These are phyloP conservation scores for Plectropomus leopardus DNA, from an alignment of 2,113 vertebrate genomes.

Conservation along the genomic window DNA sequence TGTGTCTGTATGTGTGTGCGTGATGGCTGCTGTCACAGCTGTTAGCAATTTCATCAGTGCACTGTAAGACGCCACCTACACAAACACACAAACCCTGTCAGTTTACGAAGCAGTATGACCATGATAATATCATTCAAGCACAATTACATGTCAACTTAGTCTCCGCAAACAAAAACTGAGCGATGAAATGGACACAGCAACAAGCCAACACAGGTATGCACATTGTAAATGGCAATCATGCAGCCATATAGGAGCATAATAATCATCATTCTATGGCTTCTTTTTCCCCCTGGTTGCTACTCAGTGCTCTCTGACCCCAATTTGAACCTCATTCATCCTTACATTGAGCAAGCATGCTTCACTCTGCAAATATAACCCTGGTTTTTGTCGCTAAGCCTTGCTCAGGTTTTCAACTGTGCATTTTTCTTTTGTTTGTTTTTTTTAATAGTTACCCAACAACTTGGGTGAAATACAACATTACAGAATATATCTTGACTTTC, in stretches of 20 bases:
- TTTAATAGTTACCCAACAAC: not conserved
- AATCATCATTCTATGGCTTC: not conserved
- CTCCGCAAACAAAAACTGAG: not conserved
- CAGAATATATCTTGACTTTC: constrained; percentile 13
- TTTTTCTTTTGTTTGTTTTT: too few relatives aligned
- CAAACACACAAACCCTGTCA: constrained; percentile 35
- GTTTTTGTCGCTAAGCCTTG: not conserved
- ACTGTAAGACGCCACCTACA: constrained; percentile 47
- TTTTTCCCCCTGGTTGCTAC: not conserved
- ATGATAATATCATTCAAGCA: constrained; percentile 39
- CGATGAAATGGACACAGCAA: not conserved
- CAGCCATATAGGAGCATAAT: not conserved
- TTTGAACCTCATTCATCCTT: constrained; percentile 44
- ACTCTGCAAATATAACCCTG: constrained; percentile 5
- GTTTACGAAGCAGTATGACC: constrained; percentile 35
- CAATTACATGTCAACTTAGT: constrained; percentile 37
- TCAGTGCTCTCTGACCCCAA: constrained; percentile 25
- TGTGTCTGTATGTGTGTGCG: constrained; percentile 20
- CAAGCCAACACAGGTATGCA: constrained; percentile 12
- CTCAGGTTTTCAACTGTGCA: not conserved
- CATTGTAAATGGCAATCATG: not conserved
- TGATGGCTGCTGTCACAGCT: constrained; percentile 68
- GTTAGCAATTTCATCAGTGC: constrained; percentile 73
- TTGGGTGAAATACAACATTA: not conserved
- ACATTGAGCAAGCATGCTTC: constrained; percentile 6